Evolutionary conservation across 2,888 invertebrate species (phyloP).

Genomic region (Penaeus monodon): DNA sequence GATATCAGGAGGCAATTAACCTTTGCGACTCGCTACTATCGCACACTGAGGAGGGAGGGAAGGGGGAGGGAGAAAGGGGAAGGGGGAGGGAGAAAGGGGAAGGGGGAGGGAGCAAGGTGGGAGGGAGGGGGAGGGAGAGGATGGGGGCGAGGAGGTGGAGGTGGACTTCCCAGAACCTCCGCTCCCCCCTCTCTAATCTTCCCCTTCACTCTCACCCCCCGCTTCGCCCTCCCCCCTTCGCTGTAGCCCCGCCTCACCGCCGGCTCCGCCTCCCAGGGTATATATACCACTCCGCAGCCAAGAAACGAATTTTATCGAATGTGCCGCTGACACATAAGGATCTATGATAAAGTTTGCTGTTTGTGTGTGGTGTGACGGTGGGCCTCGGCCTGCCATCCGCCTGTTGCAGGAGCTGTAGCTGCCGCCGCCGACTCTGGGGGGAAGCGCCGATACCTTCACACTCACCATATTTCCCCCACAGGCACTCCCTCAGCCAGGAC

Average conservation of each 20-base stretch:
- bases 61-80: background rate
- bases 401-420: constrained; percentile 32
- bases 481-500: constrained; percentile 11
- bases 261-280: constrained; percentile 42
- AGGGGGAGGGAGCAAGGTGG: background rate
- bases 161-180: constrained; percentile 27
- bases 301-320: constrained; percentile 66
- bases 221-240: constrained; percentile 2
- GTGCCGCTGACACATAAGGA: constrained; percentile 51
- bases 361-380: constrained; percentile 47
- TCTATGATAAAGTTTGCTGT: constrained; percentile 53
- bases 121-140: background rate
- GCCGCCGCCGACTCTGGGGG: background rate
- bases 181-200: background rate
- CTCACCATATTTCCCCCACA: constrained; percentile 52
- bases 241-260: constrained; percentile 30
- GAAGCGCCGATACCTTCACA: constrained; percentile 16
- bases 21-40: too few species aligned
- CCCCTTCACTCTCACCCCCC: background rate
- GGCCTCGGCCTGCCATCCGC: constrained; percentile 38
- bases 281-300: constrained; percentile 60
- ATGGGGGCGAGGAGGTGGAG: background rate
- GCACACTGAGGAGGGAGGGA: background rate
- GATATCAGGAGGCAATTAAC: too few species aligned
- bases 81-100: background rate